These are phyloP conservation scores for Thera britannica DNA, from an alignment of 2,888 invertebrate species.

Conservation along the genomic window DNA sequence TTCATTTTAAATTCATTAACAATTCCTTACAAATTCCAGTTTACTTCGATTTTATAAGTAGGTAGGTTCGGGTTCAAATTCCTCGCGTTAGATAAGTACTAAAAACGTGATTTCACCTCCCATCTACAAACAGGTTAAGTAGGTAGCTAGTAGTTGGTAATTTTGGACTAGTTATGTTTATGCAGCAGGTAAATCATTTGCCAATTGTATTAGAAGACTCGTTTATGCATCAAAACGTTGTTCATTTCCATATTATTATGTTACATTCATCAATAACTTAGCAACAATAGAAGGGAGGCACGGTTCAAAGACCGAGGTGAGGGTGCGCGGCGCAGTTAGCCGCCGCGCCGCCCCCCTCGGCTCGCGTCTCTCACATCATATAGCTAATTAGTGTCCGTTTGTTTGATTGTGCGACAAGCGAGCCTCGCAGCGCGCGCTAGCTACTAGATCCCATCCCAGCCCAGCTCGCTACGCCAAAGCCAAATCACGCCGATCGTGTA, in stretches of 20 bases:
- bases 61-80: not conserved
- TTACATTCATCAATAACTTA: slow-evolving; percentile 56
- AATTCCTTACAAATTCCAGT: not conserved
- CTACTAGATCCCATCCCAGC: slow-evolving; percentile 7
- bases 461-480: slow-evolving; percentile 2
- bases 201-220: too few species aligned
- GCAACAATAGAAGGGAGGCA: slow-evolving; percentile 48
- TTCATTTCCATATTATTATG: slow-evolving; percentile 47
- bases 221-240: slow-evolving; percentile 10
- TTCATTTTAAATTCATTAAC: too few species aligned
- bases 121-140: slow-evolving; percentile 4
- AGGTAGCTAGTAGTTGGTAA: too few species aligned
- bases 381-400: slow-evolving; percentile 40
- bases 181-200: too few species aligned
- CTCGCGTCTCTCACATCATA: slow-evolving; percentile 45
- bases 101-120: slow-evolving; percentile 4
- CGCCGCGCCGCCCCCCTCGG: slow-evolving; percentile 42
- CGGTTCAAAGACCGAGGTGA: slow-evolving; percentile 71
- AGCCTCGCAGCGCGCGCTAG: slow-evolving; percentile 37
- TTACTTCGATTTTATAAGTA: not conserved
- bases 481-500: slow-evolving; percentile 20
- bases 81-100: not conserved
- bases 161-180: too few species aligned
- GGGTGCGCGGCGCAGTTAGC: slow-evolving; percentile 40
- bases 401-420: slow-evolving; percentile 45